Conservation (phyloP, 2,888 invertebrate species). For the Ennomos erosarius region DNA sequence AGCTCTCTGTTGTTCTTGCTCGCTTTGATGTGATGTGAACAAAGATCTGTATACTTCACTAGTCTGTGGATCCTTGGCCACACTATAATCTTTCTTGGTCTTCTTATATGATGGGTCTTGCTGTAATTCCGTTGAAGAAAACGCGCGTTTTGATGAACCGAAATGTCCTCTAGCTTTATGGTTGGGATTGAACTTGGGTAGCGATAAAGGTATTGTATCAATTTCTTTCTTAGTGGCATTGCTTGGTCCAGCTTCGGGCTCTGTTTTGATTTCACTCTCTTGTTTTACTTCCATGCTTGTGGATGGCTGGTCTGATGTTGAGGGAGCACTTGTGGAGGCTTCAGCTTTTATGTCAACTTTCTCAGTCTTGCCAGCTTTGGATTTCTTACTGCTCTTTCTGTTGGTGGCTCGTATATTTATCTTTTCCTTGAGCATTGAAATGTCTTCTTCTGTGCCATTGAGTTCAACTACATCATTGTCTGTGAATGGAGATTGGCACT, state of each 20-base stretch:
- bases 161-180: constrained; percentile 75
- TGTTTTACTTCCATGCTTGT: constrained; percentile 47
- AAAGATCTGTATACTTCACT: constrained; percentile 97
- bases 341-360: constrained; percentile 56
- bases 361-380: constrained; percentile 61
- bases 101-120: constrained; percentile 91
- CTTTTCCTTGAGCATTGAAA: constrained; percentile 86
- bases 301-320: constrained; percentile 40
- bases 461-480: constrained; percentile 94
- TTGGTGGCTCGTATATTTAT: constrained; percentile 89
- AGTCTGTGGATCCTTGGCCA: constrained; percentile 95
- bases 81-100: constrained; percentile 91
- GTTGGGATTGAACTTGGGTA: constrained; percentile 77
- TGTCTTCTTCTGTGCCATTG: constrained; percentile 93
- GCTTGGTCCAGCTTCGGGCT: constrained; percentile 62
- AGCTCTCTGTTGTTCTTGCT: constrained; percentile 93
- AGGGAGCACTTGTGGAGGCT: constrained; percentile 38
- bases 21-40: constrained; percentile 95
- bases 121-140: constrained; percentile 63
- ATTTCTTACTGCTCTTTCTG: constrained; percentile 89
- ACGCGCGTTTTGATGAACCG: constrained; percentile 73
- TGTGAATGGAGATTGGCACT: constrained; percentile 92
- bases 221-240: constrained; percentile 69
- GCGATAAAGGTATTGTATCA: constrained; percentile 74
- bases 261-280: constrained; percentile 67